Evolutionary conservation across 2,113 vertebrate species (phyloP).

Genomic region (Rattus rattus): DNA sequence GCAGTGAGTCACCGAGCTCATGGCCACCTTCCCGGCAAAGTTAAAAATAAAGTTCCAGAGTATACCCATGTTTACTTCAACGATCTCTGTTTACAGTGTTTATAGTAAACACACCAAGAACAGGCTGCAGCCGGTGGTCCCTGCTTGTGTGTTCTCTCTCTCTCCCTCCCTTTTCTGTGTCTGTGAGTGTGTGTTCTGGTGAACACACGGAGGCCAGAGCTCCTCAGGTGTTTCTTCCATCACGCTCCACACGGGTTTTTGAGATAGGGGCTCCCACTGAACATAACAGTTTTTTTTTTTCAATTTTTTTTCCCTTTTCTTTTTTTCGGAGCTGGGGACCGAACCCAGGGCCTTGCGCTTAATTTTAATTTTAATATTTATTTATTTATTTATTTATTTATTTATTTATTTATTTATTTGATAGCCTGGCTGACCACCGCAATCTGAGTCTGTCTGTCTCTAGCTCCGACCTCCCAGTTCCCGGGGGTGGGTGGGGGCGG

Average conservation of each 20-base stretch:
- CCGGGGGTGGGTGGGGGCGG: too few species aligned
- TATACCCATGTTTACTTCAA: background rate
- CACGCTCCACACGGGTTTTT: too few species aligned
- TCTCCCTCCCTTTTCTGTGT: background rate
- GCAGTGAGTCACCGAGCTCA: accelerated
- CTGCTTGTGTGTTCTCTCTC: background rate
- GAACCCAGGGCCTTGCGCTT: too few species aligned
- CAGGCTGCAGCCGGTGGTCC: background rate
- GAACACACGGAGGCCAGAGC: background rate
- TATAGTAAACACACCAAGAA: background rate
- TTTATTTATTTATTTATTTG: too few species aligned
- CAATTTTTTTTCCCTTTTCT: too few species aligned
- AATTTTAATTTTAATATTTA: too few species aligned
- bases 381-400: too few species aligned
- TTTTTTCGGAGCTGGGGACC: too few species aligned
- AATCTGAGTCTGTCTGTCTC: background rate
- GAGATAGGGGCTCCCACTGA: background rate
- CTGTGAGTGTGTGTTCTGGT: background rate
- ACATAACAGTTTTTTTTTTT: too few species aligned
- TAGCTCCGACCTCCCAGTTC: background rate
- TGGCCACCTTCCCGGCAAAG: background rate
- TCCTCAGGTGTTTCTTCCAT: background rate
- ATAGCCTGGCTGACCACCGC: background rate
- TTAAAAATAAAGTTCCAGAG: background rate
- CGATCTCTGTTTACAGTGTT: background rate